A percentile compares a stretch with the other conserved stretches of the same genome.
phyloP scores from a whole-genome alignment of 1,140 invertebrate genomes.

The Chironomus striatipennis region DNA sequence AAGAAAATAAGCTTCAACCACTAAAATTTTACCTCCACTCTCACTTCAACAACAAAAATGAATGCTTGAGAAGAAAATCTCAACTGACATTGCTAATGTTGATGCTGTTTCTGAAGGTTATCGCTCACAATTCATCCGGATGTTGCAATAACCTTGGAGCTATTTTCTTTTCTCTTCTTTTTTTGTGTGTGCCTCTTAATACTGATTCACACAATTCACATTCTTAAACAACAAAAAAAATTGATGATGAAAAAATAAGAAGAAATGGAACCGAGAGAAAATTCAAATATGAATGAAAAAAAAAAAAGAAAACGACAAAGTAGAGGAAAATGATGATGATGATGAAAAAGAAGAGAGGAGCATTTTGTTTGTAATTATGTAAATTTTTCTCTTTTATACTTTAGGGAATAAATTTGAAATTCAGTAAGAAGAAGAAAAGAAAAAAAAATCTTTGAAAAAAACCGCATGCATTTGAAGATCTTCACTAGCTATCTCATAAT shows the following conservation, averaged over 20 bases:
- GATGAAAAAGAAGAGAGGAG: neutral
- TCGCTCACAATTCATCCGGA: conserved; percentile 2
- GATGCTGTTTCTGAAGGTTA: neutral
- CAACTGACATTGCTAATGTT: conserved; percentile 5
- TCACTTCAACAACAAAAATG: neutral
- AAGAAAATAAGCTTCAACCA: too few species aligned
- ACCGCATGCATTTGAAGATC: conserved; percentile 4
- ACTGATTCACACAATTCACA: neutral
- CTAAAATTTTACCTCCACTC: too few species aligned
- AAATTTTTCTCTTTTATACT: conserved; percentile 15
- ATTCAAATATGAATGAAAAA: neutral
- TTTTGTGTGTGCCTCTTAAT: neutral
- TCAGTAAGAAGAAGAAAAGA: conserved; percentile 12
- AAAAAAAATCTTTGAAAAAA: neutral
- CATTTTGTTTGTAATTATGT: conserved; percentile 22
- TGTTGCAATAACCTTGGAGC: conserved; percentile 20
- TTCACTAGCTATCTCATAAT: neutral
- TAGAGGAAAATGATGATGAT: neutral
- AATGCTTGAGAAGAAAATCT: neutral
- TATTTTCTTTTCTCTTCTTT: neutral
- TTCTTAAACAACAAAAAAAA: too few species aligned
- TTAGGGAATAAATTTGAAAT: neutral
- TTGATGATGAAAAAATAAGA: too few species aligned
- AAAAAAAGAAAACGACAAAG: neutral
- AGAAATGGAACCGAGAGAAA: neutral